Base-by-base conservation (phyloP, 2,113 vertebrate genomes). In the Okapia johnstoni region DNA sequence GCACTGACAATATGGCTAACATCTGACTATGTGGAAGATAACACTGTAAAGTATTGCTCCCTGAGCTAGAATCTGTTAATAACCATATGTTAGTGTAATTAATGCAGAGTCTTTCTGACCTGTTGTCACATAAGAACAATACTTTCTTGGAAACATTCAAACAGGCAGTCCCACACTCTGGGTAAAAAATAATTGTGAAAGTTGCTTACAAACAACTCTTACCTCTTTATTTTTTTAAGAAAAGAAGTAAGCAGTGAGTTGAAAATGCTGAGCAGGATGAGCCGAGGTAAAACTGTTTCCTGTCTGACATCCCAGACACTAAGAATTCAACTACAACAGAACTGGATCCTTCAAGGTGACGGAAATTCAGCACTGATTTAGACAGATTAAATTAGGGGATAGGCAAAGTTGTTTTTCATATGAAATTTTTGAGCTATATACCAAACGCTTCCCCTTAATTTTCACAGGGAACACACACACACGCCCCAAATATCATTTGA, bases 41-140 rank as follows among this genome's bases (percentile, higher is more conserved):
- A 99, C 99, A 99, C 99, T 99, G 99, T 99, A 99, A 99, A 99
- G 99, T 99, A 99, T 99, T 99, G 99, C 99, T 99, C 99, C 99
- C 99, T 99, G 99, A 99, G 99, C 99, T 99, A 99, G 99, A 99
- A 99, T 99, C 99, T 99, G 99, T 99, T 99, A 99, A 99, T 99
- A 99, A 99, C 99, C 99, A 99, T 99, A 99, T 99, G 99, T 99
- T 99, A 98, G 98, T 98, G 99, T 99, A 99, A 99, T 99, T 99
- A 99, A 99, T 99, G 99, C 99, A 99, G 99, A 99, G 99, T 99
- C 99, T 99, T 99, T 98, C 98, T 99, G 99, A 99, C 99, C 99
- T 99, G 99, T 99, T 99, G 99, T 99, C 99, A 99, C 99, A 99
- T 99, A 99, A 99, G 99, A 99, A 99, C 99, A 99, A 99, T 98